Percentiles rank a stretch among this genome's conserved stretches.
Conservation (phyloP, 2,797 vertebrate species). For the Pseudochirops cupreus region DNA sequence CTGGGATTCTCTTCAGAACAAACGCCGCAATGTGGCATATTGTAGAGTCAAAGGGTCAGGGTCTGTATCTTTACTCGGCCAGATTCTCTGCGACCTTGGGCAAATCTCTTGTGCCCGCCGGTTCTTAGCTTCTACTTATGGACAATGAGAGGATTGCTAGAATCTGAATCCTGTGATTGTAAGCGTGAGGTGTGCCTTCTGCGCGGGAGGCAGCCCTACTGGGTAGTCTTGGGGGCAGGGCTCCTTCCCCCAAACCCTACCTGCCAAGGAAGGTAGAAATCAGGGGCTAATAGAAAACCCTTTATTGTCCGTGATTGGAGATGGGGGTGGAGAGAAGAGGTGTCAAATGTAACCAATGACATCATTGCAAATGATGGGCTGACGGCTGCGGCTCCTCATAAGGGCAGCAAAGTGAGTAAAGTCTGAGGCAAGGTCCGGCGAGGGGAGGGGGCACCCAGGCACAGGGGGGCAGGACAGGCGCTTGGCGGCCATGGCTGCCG, state of each 20-base stretch:
- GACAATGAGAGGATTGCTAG: neutral
- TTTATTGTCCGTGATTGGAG: slow-evolving; percentile 76
- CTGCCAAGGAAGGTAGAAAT: neutral
- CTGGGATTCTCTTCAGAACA: neutral
- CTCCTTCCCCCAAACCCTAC: neutral
- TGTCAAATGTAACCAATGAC: slow-evolving; percentile 95
- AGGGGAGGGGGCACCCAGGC: slow-evolving; percentile 86
- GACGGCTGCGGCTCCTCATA: slow-evolving; percentile 97
- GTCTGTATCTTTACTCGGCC: neutral
- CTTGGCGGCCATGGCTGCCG: slow-evolving; percentile 86
- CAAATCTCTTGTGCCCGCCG: neutral
- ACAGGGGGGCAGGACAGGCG: slow-evolving; percentile 94
- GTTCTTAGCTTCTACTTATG: neutral
- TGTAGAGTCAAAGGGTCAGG: neutral
- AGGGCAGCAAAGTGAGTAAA: slow-evolving; percentile 92
- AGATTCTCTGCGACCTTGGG: neutral
- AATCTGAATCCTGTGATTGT: neutral
- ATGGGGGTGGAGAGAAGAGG: slow-evolving; percentile 15
- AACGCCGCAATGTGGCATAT: neutral
- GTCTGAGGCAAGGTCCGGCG: slow-evolving; percentile 90
- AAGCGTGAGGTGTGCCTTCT: neutral
- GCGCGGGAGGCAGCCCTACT: slow-evolving; percentile 33
- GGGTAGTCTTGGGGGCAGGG: slow-evolving; percentile 39
- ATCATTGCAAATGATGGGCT: slow-evolving; percentile 97
- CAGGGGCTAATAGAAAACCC: slow-evolving; percentile 38